Evolutionary conservation across 2,888 invertebrate genomes (phyloP), one percentile per base, ranked within the genome.

Genomic region (Graphium colonna): DNA sequence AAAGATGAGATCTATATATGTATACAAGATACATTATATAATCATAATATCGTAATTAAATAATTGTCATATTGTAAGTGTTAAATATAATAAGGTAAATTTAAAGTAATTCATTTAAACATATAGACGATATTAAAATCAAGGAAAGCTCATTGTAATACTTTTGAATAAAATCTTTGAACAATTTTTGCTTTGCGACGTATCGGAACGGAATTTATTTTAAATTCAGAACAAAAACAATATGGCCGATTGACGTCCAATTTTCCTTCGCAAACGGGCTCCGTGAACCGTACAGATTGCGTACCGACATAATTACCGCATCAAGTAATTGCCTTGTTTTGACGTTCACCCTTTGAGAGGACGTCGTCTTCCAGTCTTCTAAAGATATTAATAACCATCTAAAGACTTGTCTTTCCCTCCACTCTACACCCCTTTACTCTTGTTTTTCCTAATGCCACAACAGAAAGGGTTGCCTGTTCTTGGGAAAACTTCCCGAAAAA

Each of bases 291-390:
- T 54, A 33, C 71, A 82, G 77, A 79, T 82, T 79, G 82, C 74
- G 75, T 77, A 72, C 73, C 80, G 81, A 86, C 78, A 78, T 82
- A 84, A 88, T 87, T 88, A 87, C 79, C 78, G 77, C 77, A 78
- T 83, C 78, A 78, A 75, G 75, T 87, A 86, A 89, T 88, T 87
- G 84, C 79, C 79, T 80, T 87, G 86, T 88, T 88, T 86, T 87
- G 86, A 84, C 79, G 84, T 83, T 73, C 81, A 85, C 84, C 79
- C 86, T 88, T 86, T 85, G 86, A 85, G 77, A 67, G 77, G 72
- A 72, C 75, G 77, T 74, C 80, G 79, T 78, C 76, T 85, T 83
- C 74, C 72, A 81, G 76, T 76, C 70, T 72, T 79, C 77, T 78
- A 78, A 82, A 79, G 84, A 84, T 85, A 87, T 88, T 88, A 88